Conservation (phyloP, 2,113 vertebrate species). For the Gasterosteus nipponicus region DNA sequence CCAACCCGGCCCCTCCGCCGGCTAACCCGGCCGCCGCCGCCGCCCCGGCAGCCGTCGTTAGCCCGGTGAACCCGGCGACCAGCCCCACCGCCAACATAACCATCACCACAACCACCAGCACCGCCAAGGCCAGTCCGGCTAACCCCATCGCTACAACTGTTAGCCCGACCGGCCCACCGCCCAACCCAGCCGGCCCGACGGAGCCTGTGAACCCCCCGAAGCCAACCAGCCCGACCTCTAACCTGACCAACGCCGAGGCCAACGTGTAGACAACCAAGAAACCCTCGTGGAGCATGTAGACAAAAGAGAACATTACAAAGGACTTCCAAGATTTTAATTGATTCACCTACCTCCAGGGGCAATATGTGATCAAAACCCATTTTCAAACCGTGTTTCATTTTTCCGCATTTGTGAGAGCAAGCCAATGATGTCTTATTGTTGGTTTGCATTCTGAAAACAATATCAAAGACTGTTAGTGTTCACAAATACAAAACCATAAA, state of each 20-base stretch:
- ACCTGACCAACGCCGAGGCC: constrained; percentile 92
- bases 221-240: constrained; percentile 77
- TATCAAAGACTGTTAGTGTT: constrained; percentile 83
- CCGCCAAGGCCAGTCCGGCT: constrained; percentile 32
- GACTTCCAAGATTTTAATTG: constrained; percentile 93
- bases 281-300: constrained; percentile 82
- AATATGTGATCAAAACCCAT: constrained; percentile 84
- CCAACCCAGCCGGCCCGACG: constrained; percentile 64
- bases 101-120: constrained; percentile 40
- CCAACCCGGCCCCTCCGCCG: constrained; percentile 30
- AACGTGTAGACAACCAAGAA: constrained; percentile 87
- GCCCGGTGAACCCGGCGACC: constrained; percentile 58
- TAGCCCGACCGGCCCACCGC: constrained; percentile 62
- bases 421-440: constrained; percentile 69
- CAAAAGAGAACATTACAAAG: constrained; percentile 89
- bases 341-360: constrained; percentile 98
- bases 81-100: constrained; percentile 40
- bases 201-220: constrained; percentile 64
- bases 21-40: constrained; percentile 50
- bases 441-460: constrained; percentile 75
- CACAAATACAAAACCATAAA: constrained; percentile 72
- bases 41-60: constrained; percentile 70
- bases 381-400: constrained; percentile 72
- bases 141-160: constrained; percentile 60
- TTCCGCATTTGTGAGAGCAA: constrained; percentile 76